A percentile compares a stretch with the other conserved stretches of the same genome.
phyloP scores from a whole-genome alignment of 2,113 vertebrate genomes.

The Ibidorhyncha struthersii region DNA sequence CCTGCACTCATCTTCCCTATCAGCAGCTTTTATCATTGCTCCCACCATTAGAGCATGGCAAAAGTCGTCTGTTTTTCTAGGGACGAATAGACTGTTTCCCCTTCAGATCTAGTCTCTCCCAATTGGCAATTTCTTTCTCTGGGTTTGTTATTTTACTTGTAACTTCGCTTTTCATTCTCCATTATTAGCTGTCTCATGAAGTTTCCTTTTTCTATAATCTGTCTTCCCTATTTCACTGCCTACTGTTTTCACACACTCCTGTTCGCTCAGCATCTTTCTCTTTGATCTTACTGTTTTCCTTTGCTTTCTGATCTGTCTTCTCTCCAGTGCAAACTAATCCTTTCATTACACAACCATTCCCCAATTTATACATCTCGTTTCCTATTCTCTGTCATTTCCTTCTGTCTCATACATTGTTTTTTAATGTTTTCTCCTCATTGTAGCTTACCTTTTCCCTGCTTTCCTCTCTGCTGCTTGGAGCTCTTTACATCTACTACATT shows the following conservation, averaged over 20 bases:
- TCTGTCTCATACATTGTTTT: not conserved
- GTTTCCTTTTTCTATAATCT: not conserved
- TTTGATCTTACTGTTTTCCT: not conserved
- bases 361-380: not conserved
- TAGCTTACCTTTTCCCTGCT: not conserved
- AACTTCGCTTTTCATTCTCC: not conserved
- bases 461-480: not conserved
- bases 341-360: not conserved
- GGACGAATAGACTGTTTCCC: not conserved
- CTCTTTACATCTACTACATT: not conserved
- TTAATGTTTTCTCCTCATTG: not conserved
- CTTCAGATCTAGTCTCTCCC: not conserved
- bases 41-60: not conserved
- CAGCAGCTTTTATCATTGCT: not conserved
- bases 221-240: not conserved
- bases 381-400: not conserved
- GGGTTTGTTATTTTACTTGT: not conserved
- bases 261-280: not conserved
- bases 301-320: conserved; percentile 12
- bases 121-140: not conserved
- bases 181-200: not conserved
- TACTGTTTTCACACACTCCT: not conserved
- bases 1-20: not conserved
- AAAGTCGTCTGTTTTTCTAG: not conserved
- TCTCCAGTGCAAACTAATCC: not conserved